Evolutionary conservation across 2,888 invertebrate genomes (phyloP), one percentile per base, ranked within the genome.

Genomic region (Cabera pusaria): DNA sequence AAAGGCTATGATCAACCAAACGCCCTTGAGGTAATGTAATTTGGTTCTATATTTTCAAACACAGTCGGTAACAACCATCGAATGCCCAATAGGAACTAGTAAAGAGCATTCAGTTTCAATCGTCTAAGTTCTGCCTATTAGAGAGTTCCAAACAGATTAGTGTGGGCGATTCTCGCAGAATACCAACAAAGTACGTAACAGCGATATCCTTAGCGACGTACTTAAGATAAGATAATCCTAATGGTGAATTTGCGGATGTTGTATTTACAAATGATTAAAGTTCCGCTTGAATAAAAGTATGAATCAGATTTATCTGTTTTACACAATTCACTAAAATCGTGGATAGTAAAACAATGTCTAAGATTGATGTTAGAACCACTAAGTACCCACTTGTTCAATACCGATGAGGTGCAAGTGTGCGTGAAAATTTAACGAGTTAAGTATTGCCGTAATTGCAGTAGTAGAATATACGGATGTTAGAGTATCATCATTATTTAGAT

Each of bases 381-480:
- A 14, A 3, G 14, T 14, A 14, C 34, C 28, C 25, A 68, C 56
- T 59, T 70, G 60, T 52, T 68, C 60, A 65, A 54, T 61, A 59
- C 58, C 62, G 63, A 59, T 49, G 59, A 66, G 58, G 58, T 50
- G 68, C 72, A 73, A 41, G 60, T 60, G 60, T 59, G 67, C 73
- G 66, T 78, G 61, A 75, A 68, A 64, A 69, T 70, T 71, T 71
- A 72, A 78, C 63, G 63, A 74, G 67, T 64, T 59, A 60, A 42
- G 56, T 54, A 51, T 56, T 55, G 49, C 22, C 24, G 19, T 38
- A 28, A 44, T 48, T 35, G 31, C 27, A 37, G 24, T 42, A 43
- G 18, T 24, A 35, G 33, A n/a, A n/a, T n/a, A 45, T 40, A 40
- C 44, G 45, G 42, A 52, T 36, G 41, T 39, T 31, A 31, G 10